Evolutionary conservation across 2,797 vertebrate species (phyloP), one percentile per base, ranked within the genome.

Genomic region (Acanthiza pusilla): DNA sequence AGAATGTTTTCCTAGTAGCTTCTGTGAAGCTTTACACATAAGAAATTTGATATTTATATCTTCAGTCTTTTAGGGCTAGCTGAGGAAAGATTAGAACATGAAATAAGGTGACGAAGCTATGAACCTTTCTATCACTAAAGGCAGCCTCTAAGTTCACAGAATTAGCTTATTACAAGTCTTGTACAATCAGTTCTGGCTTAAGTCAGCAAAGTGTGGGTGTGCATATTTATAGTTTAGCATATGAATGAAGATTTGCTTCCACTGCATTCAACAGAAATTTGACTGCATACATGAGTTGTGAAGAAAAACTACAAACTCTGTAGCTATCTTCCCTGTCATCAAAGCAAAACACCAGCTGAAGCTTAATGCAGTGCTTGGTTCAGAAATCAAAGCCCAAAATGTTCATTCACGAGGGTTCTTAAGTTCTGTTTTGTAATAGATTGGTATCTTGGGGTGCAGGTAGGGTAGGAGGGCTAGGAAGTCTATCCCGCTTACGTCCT

Each of bases 1-100:
- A 43, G 30, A 66, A 38, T 48, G 8, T 75, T 85, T 79, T n/a
- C 19, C 15, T 54, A 13, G 48, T 72, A 87, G 23, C 10, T 21
- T 68, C 43, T 54, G 6, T 54, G 40, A 57, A 61, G 27, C 17
- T 85, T 13, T 79, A 7, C 3, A 2, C 2, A 0, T 70, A 34
- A 47, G 63, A 65, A 89, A 73, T 34, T 60, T 0, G 0, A 0
- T 51, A 45, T 47, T 82, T n/a, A 0, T 80, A 12, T 63, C 20
- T 93, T 45, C 3, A 32, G 1, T 51, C n/a, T 67, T 27, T 27
- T 65, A 40, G 23, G 18, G 17, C 72, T 70, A 83, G 30, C 47
- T 80, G 51, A 78, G 54, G 29, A 57, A 76, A 66, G 38, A 58
- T 47, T 23, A 48, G 58, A 45, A 57, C 4, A 2, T 67, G 40